Conservation (phyloP, 30 jellyfish, hydroid and myxozoan species). For the Mastigias papua region DNA sequence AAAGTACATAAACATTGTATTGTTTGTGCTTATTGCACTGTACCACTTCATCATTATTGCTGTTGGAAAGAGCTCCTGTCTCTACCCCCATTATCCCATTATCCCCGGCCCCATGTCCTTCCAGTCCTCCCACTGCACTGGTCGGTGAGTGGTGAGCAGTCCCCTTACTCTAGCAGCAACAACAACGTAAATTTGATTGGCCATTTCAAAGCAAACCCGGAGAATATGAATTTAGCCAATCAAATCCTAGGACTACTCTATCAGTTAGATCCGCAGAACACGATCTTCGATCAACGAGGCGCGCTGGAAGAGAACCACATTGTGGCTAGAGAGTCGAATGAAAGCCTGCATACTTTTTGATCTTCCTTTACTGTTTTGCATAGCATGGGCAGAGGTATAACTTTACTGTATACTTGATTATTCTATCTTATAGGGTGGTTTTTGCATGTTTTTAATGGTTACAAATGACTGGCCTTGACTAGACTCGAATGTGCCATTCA, state of each 20-base stretch:
- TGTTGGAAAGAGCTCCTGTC: too few species aligned
- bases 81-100: too few species aligned
- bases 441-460: not conserved
- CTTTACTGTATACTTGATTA: not conserved
- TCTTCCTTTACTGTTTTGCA: not conserved
- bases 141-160: not conserved
- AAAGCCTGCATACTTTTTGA: not conserved
- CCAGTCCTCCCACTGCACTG: not conserved
- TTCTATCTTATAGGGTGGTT: too few species aligned
- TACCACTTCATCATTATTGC: too few species aligned
- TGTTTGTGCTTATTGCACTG: too few species aligned
- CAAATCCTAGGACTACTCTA: slow-evolving; percentile 1
- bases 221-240: slow-evolving; percentile 30
- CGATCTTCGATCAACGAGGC: slow-evolving; percentile 57
- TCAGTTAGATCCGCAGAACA: slow-evolving; percentile 56
- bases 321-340: not conserved
- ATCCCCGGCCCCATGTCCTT: not conserved
- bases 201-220: slow-evolving; percentile 26
- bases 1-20: too few species aligned
- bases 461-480: too few species aligned
- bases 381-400: slow-evolving; percentile 55
- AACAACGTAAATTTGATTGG: slow-evolving; percentile 47
- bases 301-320: slow-evolving; percentile 22
- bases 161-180: slow-evolving; percentile 1
- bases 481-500: too few species aligned